Evolutionary conservation across 2,797 vertebrate genomes (phyloP).

Genomic region (Bucorvus abyssinicus): DNA sequence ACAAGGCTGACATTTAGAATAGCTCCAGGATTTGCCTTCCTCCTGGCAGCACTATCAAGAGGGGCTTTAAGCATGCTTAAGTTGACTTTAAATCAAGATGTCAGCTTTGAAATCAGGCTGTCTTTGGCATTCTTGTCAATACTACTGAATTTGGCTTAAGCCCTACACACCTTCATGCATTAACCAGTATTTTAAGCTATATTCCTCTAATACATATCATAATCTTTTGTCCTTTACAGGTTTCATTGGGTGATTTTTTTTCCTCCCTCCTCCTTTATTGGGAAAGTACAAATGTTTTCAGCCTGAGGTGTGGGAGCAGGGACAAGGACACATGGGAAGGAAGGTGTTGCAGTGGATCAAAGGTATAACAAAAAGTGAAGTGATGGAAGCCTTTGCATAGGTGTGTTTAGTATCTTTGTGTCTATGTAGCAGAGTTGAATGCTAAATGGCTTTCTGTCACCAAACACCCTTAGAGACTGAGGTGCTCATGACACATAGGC

Average conservation of each 20-base stretch:
- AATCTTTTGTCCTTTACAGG: not conserved
- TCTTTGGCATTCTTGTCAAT: slow-evolving; percentile 40
- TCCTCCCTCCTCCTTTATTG: not conserved
- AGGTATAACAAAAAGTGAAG: not conserved
- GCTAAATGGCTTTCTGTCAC: not conserved
- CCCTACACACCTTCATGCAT: slow-evolving; percentile 11
- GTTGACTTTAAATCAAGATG: slow-evolving; percentile 63
- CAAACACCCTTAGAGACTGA: not conserved
- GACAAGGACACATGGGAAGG: no score
- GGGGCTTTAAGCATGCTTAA: slow-evolving; percentile 44
- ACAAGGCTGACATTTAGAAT: slow-evolving; percentile 66
- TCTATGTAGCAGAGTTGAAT: not conserved
- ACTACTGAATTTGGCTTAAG: slow-evolving; percentile 18
- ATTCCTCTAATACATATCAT: not conserved
- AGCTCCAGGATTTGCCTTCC: slow-evolving; percentile 56
- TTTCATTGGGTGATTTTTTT: not conserved
- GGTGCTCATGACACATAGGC: not conserved
- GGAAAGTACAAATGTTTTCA: not conserved
- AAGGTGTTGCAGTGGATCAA: not conserved
- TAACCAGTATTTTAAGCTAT: not conserved
- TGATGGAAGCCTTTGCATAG: not conserved
- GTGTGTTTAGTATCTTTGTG: not conserved
- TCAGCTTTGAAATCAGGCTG: slow-evolving; percentile 56
- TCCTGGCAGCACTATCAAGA: slow-evolving; percentile 50
- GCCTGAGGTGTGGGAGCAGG: not conserved